Evolutionary conservation across 2,888 invertebrate genomes (phyloP).

Genomic region (Andrena minutula): DNA sequence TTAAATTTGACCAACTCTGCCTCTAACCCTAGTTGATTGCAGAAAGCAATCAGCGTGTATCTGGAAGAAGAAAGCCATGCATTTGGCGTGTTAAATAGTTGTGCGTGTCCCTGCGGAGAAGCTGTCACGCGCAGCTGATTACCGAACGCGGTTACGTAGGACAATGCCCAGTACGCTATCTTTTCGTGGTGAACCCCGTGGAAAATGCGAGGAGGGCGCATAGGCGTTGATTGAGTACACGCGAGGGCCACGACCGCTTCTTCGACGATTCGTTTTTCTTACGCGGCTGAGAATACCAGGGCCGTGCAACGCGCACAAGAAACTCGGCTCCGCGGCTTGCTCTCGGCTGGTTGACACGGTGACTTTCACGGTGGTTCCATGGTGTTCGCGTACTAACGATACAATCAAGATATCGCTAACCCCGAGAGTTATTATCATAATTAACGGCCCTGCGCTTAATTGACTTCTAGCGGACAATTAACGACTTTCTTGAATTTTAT

Average conservation of each 20-base stretch:
- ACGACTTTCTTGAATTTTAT: slow-evolving; percentile 66
- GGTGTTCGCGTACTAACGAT: slow-evolving; percentile 50
- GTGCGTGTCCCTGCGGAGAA: background rate
- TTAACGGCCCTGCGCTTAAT: slow-evolving; percentile 69
- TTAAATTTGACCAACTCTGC: too few relatives aligned
- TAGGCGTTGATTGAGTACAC: slow-evolving; percentile 56
- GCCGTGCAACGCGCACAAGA: slow-evolving; percentile 48
- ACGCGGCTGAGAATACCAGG: slow-evolving; percentile 36
- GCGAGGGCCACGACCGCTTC: slow-evolving; percentile 7
- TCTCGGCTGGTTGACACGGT: slow-evolving; percentile 37
- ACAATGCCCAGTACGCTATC: slow-evolving; percentile 30
- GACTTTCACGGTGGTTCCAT: slow-evolving; percentile 43
- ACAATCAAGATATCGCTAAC: slow-evolving; percentile 64
- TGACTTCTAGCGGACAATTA: slow-evolving; percentile 70
- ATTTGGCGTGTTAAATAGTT: background rate
- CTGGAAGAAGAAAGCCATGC: background rate
- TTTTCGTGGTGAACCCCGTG: slow-evolving; percentile 15
- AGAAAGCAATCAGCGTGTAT: background rate
- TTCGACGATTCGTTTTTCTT: slow-evolving; percentile 40
- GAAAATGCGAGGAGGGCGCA: slow-evolving; percentile 4
- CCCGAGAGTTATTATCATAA: slow-evolving; percentile 67
- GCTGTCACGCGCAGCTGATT: slow-evolving; percentile 33
- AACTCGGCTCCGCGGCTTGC: slow-evolving; percentile 12
- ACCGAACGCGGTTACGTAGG: slow-evolving; percentile 20
- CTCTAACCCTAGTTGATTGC: background rate